Conservation (phyloP, 2,113 vertebrate species). For the Columba livia region DNA sequence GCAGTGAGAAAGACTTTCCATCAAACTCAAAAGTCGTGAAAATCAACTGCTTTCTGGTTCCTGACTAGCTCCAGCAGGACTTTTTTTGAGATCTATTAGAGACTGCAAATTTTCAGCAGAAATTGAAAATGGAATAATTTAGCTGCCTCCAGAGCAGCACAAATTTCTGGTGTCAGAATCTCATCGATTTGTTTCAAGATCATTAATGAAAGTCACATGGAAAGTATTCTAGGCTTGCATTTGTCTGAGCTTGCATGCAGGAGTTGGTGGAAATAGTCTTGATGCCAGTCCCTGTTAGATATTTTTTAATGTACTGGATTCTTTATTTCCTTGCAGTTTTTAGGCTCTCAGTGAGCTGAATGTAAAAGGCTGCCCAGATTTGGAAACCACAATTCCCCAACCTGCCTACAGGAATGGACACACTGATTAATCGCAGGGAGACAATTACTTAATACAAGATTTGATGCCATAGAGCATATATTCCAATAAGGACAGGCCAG, state of each 20-base stretch:
- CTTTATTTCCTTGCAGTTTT: not conserved
- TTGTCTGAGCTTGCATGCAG: not conserved
- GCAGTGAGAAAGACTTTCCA: not conserved
- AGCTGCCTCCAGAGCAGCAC: slow-evolving; percentile 3
- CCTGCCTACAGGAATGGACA: not conserved
- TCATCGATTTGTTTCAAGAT: slow-evolving; percentile 16
- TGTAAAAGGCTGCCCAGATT: not conserved
- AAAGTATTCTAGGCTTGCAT: not conserved
- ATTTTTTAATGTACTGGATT: not conserved
- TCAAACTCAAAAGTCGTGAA: not conserved
- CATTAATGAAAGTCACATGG: slow-evolving; percentile 4
- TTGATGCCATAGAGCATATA: not conserved
- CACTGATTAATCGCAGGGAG: not conserved
- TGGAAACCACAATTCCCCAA: not conserved
- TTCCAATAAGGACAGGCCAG: not conserved
- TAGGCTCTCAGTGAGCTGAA: not conserved
- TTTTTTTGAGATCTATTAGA: not conserved
- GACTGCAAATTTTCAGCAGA: not conserved
- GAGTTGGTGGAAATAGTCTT: not conserved
- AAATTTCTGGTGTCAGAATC: not conserved
- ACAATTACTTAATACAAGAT: not conserved
- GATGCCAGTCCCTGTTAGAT: not conserved
- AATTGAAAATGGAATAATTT: slow-evolving; percentile 19
- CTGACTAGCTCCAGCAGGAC: not conserved
- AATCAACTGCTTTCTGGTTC: not conserved